Evolutionary conservation across 1,140 invertebrate species (phyloP), one percentile per base, ranked within the genome.

Genomic region (Cydia splendana): DNA sequence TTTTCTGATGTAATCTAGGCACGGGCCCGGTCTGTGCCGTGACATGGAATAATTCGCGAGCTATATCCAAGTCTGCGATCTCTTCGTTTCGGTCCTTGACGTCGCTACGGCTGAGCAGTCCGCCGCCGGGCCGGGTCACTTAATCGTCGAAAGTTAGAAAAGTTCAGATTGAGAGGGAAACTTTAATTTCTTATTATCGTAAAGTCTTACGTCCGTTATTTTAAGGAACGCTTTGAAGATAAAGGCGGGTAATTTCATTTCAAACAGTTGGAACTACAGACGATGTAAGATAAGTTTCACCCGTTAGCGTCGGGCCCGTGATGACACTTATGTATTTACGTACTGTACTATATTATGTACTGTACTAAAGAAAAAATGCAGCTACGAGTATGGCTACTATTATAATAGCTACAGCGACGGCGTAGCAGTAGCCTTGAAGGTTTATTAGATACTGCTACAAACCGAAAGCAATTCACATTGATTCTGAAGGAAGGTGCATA

Each of bases 21-120:
- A 42, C 67, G 30, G 15, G 34, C 67, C 28, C 13, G 65, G 13
- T 28, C 28, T 71, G 67, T 42, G 67, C 34, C 67, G 67, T 71
- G 67, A 71, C 30, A 42, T 42, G 34, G 67, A 71, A 71, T 71
- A 38, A 71, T 71, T 45, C n/a, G 34, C 67, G 67, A 71, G n/a
- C 34, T 67, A 34, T 67, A 67, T 69, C 65, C 24, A 71, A 71
- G 34, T 71, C 67, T 45, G 34, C 34, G 67, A 71, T 71, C 38
- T 42, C 67, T 38, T 34, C 9, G 65, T 30, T 69, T 24, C 67
- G 67, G 34, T 71, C 18, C 34, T 71, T 20, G 18, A 71, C 13
- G 34, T 71, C 34, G n/a, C 34, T 42, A 71, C 67, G 67, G 34
- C 38, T 18, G 67, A 71, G 67, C 67, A 45, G 67, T 71, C 67